Percentiles rank a stretch among this genome's conserved stretches.
These are phyloP conservation scores for Chymomyza costata DNA, from an alignment of 1,140 invertebrate species.

Conservation along the genomic window DNA sequence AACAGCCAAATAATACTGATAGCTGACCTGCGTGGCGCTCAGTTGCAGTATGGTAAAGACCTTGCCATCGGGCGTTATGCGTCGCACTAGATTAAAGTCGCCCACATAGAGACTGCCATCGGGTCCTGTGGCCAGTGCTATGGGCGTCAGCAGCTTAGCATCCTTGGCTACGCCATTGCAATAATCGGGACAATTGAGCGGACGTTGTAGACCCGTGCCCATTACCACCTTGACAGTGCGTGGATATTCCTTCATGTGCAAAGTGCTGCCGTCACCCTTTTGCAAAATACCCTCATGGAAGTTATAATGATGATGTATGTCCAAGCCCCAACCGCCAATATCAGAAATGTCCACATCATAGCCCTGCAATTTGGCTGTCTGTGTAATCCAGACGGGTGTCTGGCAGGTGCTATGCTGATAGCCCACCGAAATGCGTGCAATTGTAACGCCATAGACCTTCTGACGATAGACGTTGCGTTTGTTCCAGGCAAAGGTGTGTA, in stretches of 20 bases:
- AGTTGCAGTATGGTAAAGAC: slow-evolving; percentile 95
- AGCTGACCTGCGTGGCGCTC: slow-evolving; percentile 93
- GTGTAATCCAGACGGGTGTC: slow-evolving; percentile 93
- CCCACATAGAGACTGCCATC: slow-evolving; percentile 98
- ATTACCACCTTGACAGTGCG: slow-evolving; percentile 93
- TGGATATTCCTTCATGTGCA: slow-evolving; percentile 95
- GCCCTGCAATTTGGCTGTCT: slow-evolving; percentile 94
- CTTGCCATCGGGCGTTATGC: slow-evolving; percentile 92
- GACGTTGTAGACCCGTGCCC: slow-evolving; percentile 92
- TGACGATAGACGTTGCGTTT: slow-evolving; percentile 98
- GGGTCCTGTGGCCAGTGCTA: slow-evolving; percentile 93
- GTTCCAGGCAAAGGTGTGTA: slow-evolving; percentile 97
- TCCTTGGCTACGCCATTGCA: slow-evolving; percentile 92
- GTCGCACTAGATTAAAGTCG: slow-evolving; percentile 95
- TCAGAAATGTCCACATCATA: slow-evolving; percentile 98
- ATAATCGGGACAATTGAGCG: slow-evolving; percentile 84
- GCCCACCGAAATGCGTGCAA: slow-evolving; percentile 91
- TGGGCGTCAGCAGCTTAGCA: slow-evolving; percentile 91
- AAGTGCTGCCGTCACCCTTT: slow-evolving; percentile 94
- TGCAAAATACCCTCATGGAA: slow-evolving; percentile 97
- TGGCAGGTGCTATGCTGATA: slow-evolving; percentile 94
- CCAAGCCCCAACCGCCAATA: slow-evolving; percentile 97
- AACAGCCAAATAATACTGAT: slow-evolving; percentile 96
- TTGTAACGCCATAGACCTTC: slow-evolving; percentile 92
- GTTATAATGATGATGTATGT: slow-evolving; percentile 99